phyloP scores from a whole-genome alignment of 2,113 vertebrate species.

The Perca flavescens region DNA sequence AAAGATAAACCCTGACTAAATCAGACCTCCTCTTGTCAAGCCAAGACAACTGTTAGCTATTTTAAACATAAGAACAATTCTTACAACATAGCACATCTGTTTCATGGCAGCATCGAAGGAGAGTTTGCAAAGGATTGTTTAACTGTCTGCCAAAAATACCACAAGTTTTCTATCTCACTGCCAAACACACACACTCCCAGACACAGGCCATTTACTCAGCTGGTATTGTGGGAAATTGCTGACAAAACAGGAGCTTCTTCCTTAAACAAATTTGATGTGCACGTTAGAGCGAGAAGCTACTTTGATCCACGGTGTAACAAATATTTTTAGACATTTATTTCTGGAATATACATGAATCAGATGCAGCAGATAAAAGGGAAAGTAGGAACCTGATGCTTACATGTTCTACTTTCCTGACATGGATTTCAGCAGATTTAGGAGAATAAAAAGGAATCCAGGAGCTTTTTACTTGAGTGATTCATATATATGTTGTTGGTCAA shows the following conservation, averaged over 20 bases:
- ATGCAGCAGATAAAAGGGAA: conserved; percentile 13
- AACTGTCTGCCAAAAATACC: conserved; percentile 35
- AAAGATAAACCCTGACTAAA: conserved; percentile 46
- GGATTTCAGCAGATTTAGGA: not conserved
- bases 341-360: conserved; percentile 17
- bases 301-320: not conserved
- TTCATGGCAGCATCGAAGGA: conserved; percentile 25
- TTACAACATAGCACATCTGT: conserved; percentile 26
- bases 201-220: conserved; percentile 30
- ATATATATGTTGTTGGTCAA: conserved; percentile 5
- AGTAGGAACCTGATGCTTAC: not conserved
- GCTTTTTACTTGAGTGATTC: not conserved
- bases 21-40: conserved; percentile 27
- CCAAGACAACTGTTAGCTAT: conserved; percentile 52
- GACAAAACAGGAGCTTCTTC: conserved; percentile 33
- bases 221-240: conserved; percentile 25
- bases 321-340: conserved; percentile 68
- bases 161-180: conserved; percentile 14
- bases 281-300: not conserved
- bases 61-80: conserved; percentile 36
- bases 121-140: conserved; percentile 27
- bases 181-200: conserved; percentile 15
- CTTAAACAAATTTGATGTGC: conserved; percentile 23
- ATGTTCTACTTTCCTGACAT: not conserved
- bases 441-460: not conserved